Evolutionary conservation across 2,797 vertebrate species (phyloP).

Genomic region (Crocidura indochinensis): DNA sequence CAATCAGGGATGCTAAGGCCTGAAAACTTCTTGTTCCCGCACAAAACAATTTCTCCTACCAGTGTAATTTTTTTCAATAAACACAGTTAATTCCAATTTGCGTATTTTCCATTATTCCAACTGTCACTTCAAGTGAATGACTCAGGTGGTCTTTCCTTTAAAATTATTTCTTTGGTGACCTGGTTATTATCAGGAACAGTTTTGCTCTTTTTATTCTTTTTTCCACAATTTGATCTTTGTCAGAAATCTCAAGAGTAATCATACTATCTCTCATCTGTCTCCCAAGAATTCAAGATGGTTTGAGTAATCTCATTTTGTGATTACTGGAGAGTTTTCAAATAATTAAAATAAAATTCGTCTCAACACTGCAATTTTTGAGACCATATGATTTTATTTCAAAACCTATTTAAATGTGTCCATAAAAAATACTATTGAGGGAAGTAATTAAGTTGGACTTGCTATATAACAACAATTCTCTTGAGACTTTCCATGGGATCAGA

Average conservation of each 20-base stretch:
- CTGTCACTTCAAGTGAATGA: slow-evolving; percentile 73
- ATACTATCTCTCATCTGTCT: slow-evolving; percentile 78
- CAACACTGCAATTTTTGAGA: slow-evolving; percentile 49
- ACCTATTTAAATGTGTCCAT: slow-evolving; percentile 59
- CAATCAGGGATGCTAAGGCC: neutral
- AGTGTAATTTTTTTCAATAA: neutral
- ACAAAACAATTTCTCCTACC: neutral
- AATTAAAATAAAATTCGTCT: slow-evolving; percentile 79
- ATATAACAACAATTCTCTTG: slow-evolving; percentile 47
- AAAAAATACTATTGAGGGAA: slow-evolving; percentile 73
- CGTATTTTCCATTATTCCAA: neutral
- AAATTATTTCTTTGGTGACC: slow-evolving; percentile 74
- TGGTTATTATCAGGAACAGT: slow-evolving; percentile 69
- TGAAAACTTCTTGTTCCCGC: neutral
- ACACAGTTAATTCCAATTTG: neutral
- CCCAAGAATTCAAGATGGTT: slow-evolving; percentile 69
- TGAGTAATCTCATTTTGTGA: slow-evolving; percentile 54
- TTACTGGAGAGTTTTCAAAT: slow-evolving; percentile 76
- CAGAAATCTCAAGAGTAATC: slow-evolving; percentile 67
- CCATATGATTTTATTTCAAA: slow-evolving; percentile 54
- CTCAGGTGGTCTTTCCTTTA: slow-evolving; percentile 64
- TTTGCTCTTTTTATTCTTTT: slow-evolving; percentile 70
- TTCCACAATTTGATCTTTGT: slow-evolving; percentile 72
- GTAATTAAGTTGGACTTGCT: slow-evolving; percentile 52
- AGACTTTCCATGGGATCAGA: slow-evolving; percentile 27